Conservation (phyloP, 2,888 invertebrate species). For the Papilio elwesi region DNA sequence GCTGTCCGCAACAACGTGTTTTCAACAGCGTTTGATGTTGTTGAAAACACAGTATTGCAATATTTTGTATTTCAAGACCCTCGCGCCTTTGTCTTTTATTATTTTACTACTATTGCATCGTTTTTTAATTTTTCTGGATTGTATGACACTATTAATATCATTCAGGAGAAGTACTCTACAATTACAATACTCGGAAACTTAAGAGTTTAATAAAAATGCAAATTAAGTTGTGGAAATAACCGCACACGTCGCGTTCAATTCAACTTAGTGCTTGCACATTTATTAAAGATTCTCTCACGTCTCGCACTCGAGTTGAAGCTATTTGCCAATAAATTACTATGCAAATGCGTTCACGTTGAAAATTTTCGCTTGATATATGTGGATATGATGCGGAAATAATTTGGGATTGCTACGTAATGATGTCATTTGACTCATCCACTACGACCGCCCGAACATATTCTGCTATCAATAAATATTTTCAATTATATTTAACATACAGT, state of each 20-base stretch:
- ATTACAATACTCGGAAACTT: background rate
- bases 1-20: too few relatives aligned
- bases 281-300: slow-evolving; percentile 28
- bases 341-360: slow-evolving; percentile 18
- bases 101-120: too few relatives aligned
- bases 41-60: too few relatives aligned
- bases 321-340: slow-evolving; percentile 27
- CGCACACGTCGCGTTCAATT: slow-evolving; percentile 23
- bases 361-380: slow-evolving; percentile 12
- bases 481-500: too few relatives aligned
- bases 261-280: slow-evolving; percentile 19
- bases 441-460: background rate
- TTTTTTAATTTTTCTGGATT: too few relatives aligned
- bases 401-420: slow-evolving; percentile 3
- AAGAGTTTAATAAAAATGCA: slow-evolving; percentile 28
- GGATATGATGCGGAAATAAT: slow-evolving; percentile 15
- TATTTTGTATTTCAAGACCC: too few relatives aligned
- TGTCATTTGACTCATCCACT: background rate
- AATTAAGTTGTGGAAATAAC: slow-evolving; percentile 19
- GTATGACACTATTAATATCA: too few relatives aligned
- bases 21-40: too few relatives aligned
- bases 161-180: background rate
- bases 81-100: too few relatives aligned
- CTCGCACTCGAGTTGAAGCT: slow-evolving; percentile 14
- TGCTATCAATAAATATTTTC: background rate